phyloP scores from a whole-genome alignment of 1,140 invertebrate genomes.

The Aphaenogaster floridana region DNA sequence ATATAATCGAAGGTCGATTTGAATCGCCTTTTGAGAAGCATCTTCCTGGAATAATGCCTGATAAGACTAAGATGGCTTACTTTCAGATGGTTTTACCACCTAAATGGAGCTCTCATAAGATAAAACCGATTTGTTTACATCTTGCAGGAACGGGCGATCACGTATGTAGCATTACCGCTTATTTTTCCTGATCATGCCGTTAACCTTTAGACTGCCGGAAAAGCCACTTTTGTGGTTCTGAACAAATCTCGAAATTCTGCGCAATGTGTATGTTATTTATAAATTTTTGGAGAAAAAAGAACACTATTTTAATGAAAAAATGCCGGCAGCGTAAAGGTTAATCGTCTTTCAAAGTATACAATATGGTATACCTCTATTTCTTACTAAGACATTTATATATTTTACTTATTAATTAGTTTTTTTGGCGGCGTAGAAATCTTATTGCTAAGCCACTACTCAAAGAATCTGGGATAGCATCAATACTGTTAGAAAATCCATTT shows the following conservation, averaged over 20 bases:
- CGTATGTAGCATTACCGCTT: slow-evolving; percentile 88
- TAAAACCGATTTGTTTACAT: slow-evolving; percentile 96
- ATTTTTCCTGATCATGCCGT: not conserved
- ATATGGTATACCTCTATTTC: not conserved
- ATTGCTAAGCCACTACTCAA: slow-evolving; percentile 97
- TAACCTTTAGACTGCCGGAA: not conserved
- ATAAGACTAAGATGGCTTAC: slow-evolving; percentile 92
- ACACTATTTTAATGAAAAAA: too few relatives aligned
- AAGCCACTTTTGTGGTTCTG: too few relatives aligned
- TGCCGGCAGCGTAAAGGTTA: too few relatives aligned
- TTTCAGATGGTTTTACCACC: slow-evolving; percentile 95
- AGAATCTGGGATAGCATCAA: slow-evolving; percentile 96
- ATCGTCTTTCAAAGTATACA: slow-evolving; percentile 14
- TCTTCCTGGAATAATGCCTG: slow-evolving; percentile 95
- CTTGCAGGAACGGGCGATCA: slow-evolving; percentile 99
- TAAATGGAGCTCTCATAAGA: slow-evolving; percentile 90
- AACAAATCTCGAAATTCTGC: too few relatives aligned
- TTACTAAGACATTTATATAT: slow-evolving; percentile 36
- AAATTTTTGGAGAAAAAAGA: too few relatives aligned
- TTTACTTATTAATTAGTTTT: slow-evolving; percentile 90
- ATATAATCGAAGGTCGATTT: slow-evolving; percentile 95
- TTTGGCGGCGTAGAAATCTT: slow-evolving; percentile 95
- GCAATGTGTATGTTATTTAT: too few relatives aligned
- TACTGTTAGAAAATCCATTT: slow-evolving; percentile 99
- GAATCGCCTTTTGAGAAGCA: slow-evolving; percentile 93